Evolutionary conservation across 2,113 vertebrate genomes (phyloP).

Genomic region (Heloderma charlesbogerti): DNA sequence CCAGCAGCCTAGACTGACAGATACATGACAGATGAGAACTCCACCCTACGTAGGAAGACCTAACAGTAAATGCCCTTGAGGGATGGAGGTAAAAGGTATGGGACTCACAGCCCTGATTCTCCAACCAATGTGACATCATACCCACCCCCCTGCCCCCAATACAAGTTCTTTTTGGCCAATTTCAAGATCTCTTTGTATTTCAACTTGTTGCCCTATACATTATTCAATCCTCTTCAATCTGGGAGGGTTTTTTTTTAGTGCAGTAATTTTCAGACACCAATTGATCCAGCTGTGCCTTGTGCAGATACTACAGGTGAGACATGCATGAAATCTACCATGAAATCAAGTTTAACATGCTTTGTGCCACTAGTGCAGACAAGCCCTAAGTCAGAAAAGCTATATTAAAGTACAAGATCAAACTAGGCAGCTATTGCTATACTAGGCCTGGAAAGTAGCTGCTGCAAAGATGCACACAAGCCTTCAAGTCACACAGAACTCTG

Average conservation of each 20-base stretch:
- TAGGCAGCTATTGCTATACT: background rate
- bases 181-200: background rate
- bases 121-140: background rate
- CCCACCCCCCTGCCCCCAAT: too few species aligned
- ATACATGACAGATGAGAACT: background rate
- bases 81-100: background rate
- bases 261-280: background rate
- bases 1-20: background rate
- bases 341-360: slow-evolving; percentile 27
- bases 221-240: background rate
- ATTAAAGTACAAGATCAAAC: background rate
- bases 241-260: background rate
- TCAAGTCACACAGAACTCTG: background rate
- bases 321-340: slow-evolving; percentile 18
- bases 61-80: background rate
- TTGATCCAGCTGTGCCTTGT: background rate
- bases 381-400: background rate
- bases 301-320: slow-evolving; percentile 8
- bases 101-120: background rate
- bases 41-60: background rate
- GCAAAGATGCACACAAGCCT: background rate
- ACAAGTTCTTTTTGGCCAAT: background rate
- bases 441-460: background rate
- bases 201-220: background rate
- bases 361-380: slow-evolving; percentile 21